Conservation (phyloP, 2,888 invertebrate genomes). For the Torymus aiolomorphi region DNA sequence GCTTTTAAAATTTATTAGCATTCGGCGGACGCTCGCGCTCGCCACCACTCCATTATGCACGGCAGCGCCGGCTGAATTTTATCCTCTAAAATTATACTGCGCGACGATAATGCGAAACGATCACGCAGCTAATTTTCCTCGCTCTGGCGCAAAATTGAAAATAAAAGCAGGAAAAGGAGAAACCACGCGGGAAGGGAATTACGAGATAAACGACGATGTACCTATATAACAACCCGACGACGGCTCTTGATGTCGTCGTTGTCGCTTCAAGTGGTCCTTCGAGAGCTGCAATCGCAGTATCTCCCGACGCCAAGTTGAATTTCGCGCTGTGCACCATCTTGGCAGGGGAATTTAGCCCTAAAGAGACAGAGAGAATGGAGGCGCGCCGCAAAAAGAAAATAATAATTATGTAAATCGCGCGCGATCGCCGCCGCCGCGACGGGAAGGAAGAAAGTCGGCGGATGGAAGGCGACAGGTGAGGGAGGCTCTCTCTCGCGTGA, state of each 20-base stretch:
- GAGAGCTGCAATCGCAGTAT: no score
- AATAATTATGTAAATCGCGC: conserved; percentile 54
- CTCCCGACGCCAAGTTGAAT: no score
- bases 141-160: background rate
- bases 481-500: conserved; percentile 45
- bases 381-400: conserved; percentile 25
- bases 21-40: background rate
- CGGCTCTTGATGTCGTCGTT: no score
- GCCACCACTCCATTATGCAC: background rate
- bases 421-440: conserved; percentile 2
- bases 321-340: no score
- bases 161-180: background rate
- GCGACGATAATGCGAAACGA: conserved; percentile 17
- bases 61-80: conserved; percentile 10
- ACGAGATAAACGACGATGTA: background rate
- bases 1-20: conserved; percentile 13
- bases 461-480: conserved; percentile 56
- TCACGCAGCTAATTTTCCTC: background rate
- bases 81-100: conserved; percentile 11
- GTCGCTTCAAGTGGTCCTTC: no score
- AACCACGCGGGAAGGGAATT: background rate
- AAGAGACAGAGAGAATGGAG: conserved; percentile 5
- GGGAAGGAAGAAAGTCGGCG: conserved; percentile 13
- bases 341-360: background rate
- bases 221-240: no score